Base-by-base conservation (phyloP, 2,888 invertebrate species). In the Baronia brevicornis region DNA sequence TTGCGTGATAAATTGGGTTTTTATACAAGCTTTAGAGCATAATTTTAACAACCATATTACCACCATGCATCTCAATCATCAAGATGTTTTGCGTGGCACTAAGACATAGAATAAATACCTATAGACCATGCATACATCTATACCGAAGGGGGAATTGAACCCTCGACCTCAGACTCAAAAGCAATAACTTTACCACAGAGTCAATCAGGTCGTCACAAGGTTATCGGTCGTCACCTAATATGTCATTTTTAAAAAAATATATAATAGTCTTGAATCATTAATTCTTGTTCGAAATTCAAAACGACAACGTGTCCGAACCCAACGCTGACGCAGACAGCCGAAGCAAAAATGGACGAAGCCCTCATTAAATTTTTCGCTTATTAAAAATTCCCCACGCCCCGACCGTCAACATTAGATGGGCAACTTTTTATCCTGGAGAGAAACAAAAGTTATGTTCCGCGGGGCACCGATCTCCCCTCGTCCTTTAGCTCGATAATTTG, bases 311-410 rank as follows among this genome's bases (percentile, higher is more conserved):
- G 46, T 48, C 51, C 55, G 56, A 45, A 36, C 42, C 31, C 41
- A 40, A 37, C 51, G 63, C 77, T 77, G 77, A 79, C 68, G 59
- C 55, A 46, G 56, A 56, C 59, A 62, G 64, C 65, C 62, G 51
- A 57, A 50, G 68, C 60, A 71, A 73, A 78, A 74, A 74, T 55
- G 60, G 60, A 58, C 45, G 60, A 60, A 51, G 50, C 55, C 60
- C 77, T 82, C 82, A 84, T 84, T 84, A 84, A 79, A 84, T 82
- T 80, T 80, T 73, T 80, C 79, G 74, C 82, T 84, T 84, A 84
- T 82, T 82, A 84, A 80, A 84, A 84, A 84, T 82, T 84, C 80
- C 72, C 82, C 68, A 64, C 70, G 60, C 74, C 65, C 65, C 67
- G 58, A 66, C 74, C 69, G 65, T 65, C 54, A 52, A 53, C 61